A percentile compares a stretch with the other conserved stretches of the same genome.
These are phyloP conservation scores for Cylloceria caligata DNA, from an alignment of 2,888 invertebrate species.

Conservation along the genomic window DNA sequence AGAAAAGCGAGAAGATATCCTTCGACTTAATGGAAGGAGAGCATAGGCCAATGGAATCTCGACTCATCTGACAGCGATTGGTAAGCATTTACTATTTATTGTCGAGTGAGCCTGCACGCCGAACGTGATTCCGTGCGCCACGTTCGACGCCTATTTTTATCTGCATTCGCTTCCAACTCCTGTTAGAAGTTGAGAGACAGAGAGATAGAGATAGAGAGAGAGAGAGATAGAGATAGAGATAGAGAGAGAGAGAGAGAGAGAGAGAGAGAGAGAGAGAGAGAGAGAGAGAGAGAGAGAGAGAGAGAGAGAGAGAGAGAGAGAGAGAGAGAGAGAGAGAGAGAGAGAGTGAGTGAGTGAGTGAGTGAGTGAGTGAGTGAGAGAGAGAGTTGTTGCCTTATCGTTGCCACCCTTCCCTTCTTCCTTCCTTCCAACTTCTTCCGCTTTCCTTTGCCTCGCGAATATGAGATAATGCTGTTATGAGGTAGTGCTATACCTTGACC, in stretches of 20 bases:
- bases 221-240: conserved; percentile 51
- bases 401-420: conserved; percentile 22
- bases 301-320: too few relatives aligned
- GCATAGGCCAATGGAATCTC: conserved; percentile 72
- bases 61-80: conserved; percentile 72
- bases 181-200: conserved; percentile 53
- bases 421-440: conserved; percentile 37
- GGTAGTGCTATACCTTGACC: conserved; percentile 57
- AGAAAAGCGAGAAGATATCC: conserved; percentile 66
- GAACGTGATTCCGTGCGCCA: conserved; percentile 73
- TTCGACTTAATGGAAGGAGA: conserved; percentile 70
- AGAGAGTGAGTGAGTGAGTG: too few relatives aligned
- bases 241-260: too few relatives aligned
- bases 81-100: conserved; percentile 71
- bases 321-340: conserved; percentile 60
- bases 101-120: conserved; percentile 67
- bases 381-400: conserved; percentile 31
- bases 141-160: conserved; percentile 62
- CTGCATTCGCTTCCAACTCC: conserved; percentile 53
- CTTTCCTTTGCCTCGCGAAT: conserved; percentile 52
- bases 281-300: conserved; percentile 48
- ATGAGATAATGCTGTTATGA: conserved; percentile 58
- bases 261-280: too few relatives aligned
- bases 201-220: conserved; percentile 58
- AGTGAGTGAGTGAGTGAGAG: too few relatives aligned